Base-by-base conservation (phyloP, 2,797 vertebrate species). In the Meda fulgida region DNA sequence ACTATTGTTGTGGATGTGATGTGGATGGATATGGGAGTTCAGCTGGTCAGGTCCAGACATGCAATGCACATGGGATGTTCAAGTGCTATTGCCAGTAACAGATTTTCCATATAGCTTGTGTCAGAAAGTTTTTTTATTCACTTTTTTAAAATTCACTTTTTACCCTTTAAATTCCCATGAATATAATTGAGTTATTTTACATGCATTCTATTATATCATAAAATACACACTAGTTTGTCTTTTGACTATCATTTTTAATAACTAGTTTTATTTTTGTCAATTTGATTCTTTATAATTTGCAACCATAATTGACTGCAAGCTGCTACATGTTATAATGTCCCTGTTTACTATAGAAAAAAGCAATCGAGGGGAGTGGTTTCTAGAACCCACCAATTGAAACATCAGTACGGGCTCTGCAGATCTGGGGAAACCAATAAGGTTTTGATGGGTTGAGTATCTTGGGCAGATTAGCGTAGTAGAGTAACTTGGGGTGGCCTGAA, bases 41-140 rank as follows among this genome's bases (percentile, higher is more conserved):
- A 89, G 89, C 88, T 85, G 90, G 91, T 90, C 87, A 93, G 94
- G 85, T 91, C 66, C 90, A 94, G 94, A 93, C 96, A 97, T 88
- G 92, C 94, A 86, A 93, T 94, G 85, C 96, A 92, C 93, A 10
- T 76, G 88, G 84, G 89, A 87, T 66, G 3, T 83, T 81, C 71
- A 76, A 84, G 72, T 78, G 72, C 76, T 60, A 46, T 53, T 43
- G 38, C 40, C 38, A 70, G n/a, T 26, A n/a, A 55, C 19, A 84
- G 19, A 70, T 69, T 58, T 70, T 78, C 51, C 5, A 34, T 34
- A 23, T 34, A 36, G 43, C 69, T 65, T 65, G n/a, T 55, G 60
- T 67, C 38, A 34, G 31, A 76, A n/a, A 63, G 34, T 2, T n/a
- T n/a, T 58, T n/a, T 58, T 29, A 23, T 58, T 21, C 11, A n/a